A percentile compares a stretch with the other conserved stretches of the same genome.
Conservation (phyloP, 1,140 invertebrate genomes). For the Nymphalis io region DNA sequence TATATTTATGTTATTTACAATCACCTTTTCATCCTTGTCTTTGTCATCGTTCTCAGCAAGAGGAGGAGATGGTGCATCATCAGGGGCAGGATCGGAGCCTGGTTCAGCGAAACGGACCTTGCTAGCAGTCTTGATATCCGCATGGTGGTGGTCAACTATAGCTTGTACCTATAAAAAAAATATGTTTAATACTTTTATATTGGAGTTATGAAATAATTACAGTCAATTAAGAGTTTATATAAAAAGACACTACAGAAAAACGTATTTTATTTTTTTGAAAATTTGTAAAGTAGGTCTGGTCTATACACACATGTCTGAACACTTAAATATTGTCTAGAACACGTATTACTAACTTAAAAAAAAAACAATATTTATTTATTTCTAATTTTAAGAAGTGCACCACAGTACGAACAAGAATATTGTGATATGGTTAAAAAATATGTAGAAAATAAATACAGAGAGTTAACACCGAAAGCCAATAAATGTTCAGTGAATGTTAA, state of each 20-base stretch:
- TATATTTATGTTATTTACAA: constrained; percentile 34
- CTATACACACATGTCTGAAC: too few species aligned
- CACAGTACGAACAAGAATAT: constrained; percentile 1
- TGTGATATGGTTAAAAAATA: constrained; percentile 6
- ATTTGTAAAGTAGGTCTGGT: too few species aligned
- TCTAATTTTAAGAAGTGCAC: constrained; percentile 12
- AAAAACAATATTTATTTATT: constrained; percentile 6
- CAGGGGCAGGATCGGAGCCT: constrained; percentile 50
- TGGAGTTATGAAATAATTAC: background rate
- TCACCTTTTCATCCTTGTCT: constrained; percentile 76
- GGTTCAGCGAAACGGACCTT: constrained; percentile 94
- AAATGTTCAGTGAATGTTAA: background rate
- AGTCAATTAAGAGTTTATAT: too few species aligned
- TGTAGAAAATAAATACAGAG: background rate
- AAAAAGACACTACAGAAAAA: too few species aligned
- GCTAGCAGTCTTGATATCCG: constrained; percentile 87
- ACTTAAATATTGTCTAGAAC: too few species aligned
- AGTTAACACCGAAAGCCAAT: constrained; percentile 19
- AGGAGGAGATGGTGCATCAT: constrained; percentile 73
- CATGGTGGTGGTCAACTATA: constrained; percentile 94
- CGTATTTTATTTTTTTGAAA: background rate
- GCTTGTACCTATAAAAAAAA: constrained; percentile 87
- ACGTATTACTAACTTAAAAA: background rate
- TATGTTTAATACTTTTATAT: background rate
- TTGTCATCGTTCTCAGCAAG: constrained; percentile 71